Conservation (phyloP, 2,113 vertebrate genomes). For the Lepidothrix coronata region DNA sequence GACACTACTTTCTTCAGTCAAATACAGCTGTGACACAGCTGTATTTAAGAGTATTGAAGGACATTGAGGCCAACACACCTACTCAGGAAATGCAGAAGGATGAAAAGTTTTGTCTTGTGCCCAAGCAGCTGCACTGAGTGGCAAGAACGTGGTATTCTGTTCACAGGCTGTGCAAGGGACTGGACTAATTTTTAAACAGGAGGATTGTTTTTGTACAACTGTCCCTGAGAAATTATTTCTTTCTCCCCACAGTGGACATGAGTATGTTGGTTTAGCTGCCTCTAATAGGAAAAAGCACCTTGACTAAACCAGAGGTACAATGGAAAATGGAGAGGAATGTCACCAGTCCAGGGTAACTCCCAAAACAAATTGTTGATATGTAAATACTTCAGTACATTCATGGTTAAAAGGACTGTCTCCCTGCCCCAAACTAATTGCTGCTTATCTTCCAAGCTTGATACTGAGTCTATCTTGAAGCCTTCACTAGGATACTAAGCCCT, state of each 20-base stretch:
- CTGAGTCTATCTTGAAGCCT: not conserved
- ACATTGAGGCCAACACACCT: not conserved
- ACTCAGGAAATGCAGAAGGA: not conserved
- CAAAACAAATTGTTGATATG: not conserved
- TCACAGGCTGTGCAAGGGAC: accelerated
- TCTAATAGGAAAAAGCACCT: not conserved
- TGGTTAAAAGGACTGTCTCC: not conserved
- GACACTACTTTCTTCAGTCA: not conserved
- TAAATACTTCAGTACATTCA: not conserved
- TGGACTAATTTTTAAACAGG: not conserved
- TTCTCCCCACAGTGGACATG: not conserved
- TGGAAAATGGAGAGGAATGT: not conserved
- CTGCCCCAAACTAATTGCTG: not conserved
- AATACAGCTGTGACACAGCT: not conserved
- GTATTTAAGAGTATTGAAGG: not conserved
- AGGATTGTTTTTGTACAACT: not conserved
- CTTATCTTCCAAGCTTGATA: not conserved
- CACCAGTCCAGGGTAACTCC: not conserved
- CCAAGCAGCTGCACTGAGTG: not conserved
- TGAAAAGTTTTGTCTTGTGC: not conserved
- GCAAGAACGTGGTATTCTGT: accelerated
- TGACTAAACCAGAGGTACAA: not conserved
- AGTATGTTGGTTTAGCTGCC: not conserved
- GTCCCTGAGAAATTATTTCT: not conserved
- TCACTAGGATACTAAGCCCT: not conserved